Base-by-base conservation (phyloP, 2,888 invertebrate genomes). In the Nezara viridula region DNA sequence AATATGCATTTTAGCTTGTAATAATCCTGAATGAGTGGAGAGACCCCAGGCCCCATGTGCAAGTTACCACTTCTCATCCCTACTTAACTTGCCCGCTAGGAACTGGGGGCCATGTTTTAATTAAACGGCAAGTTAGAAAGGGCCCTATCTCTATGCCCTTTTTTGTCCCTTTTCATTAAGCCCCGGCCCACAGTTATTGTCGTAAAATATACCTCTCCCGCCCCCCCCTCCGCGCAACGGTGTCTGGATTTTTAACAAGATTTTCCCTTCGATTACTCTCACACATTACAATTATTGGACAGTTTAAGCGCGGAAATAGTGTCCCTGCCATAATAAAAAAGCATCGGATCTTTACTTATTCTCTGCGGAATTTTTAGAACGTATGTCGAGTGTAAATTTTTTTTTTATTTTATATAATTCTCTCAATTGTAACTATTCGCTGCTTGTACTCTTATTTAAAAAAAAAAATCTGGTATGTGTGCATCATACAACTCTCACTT, bases 111-210 rank as follows among this genome's bases (percentile, higher is more conserved):
- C 81, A 81, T 81, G 81, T 81, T 81, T 81, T 81, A 81, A 81
- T 81, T 81, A 81, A 81, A 81, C 44, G 40, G n/a, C 44, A 81
- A 81, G 81, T 81, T 47, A 44, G 77, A 40, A 77, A 77, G 77
- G 81, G 44, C 5, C 44, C 81, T 47, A 81, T 81, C 81, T 81
- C 81, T 47, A 44, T 47, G 44, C 44, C 14, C 44, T 81, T 81
- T 81, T 81, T 81, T 81, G 81, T 81, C 81, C 81, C 81, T 81
- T 81, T 81, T 81, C 81, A 81, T 81, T 81, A 81, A 81, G 81
- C n/a, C 10, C 24, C 10, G 40, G 14, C 12, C 27, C 16, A 7
- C 66, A n/a, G 81, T 81, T 81, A 81, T 81, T 81, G 81, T 81
- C 81, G 81, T 81, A 81, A 81, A 81, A 81, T 81, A 81, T 81